These are phyloP conservation scores for Cheiracanthium punctorium DNA, from an alignment of 2,888 invertebrate genomes.

Conservation along the genomic window DNA sequence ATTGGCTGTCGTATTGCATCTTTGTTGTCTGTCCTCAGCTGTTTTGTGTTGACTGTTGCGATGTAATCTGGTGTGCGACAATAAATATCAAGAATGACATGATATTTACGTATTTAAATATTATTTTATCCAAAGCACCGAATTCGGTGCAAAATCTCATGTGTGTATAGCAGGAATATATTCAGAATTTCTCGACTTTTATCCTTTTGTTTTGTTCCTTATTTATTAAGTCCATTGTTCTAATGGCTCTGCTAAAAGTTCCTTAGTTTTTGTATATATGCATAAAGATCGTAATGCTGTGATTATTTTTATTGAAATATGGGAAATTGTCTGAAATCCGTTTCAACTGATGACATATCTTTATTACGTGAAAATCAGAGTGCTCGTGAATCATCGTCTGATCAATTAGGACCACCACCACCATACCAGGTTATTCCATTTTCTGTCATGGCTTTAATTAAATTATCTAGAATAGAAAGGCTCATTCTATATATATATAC, in stretches of 20 bases:
- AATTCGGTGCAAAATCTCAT: constrained; percentile 8
- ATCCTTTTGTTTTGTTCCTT: constrained; percentile 34
- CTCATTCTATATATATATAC: no score
- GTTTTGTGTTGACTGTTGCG: constrained; percentile 62
- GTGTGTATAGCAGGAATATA: not conserved
- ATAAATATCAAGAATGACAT: constrained; percentile 37
- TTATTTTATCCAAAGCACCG: constrained; percentile 26
- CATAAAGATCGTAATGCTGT: constrained; percentile 21
- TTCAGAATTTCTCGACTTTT: constrained; percentile 16
- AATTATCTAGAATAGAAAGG: not conserved
- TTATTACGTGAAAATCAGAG: constrained; percentile 76
- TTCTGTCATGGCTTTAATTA: not conserved
- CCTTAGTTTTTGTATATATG: not conserved
- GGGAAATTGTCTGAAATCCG: constrained; percentile 78
- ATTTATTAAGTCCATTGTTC: constrained; percentile 26
- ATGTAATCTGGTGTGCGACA: constrained; percentile 30
- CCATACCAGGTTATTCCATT: constrained; percentile 75
- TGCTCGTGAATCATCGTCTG: constrained; percentile 72
- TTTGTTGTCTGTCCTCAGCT: constrained; percentile 70
- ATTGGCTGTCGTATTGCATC: constrained; percentile 65
- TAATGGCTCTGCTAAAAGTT: constrained; percentile 18
- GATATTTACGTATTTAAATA: constrained; percentile 20
- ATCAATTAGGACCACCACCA: constrained; percentile 76
- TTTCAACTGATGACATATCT: constrained; percentile 77
- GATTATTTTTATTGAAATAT: constrained; percentile 72